Conservation (phyloP, 2,888 invertebrate species). For the Frankliniella intonsa region DNA sequence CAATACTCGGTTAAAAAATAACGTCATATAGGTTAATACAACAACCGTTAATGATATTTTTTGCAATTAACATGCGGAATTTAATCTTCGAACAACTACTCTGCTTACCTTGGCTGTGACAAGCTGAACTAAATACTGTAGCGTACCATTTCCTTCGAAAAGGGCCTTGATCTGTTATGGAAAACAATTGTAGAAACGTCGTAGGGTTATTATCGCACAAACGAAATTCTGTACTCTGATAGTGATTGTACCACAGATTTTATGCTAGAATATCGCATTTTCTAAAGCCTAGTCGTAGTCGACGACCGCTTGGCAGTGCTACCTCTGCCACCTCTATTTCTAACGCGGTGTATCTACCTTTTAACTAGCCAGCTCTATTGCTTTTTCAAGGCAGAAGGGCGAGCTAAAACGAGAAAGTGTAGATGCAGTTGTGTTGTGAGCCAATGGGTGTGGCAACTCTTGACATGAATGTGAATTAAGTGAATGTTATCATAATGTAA, state of each 20-base stretch:
- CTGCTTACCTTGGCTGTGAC: neutral
- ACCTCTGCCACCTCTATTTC: neutral
- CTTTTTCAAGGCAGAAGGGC: neutral
- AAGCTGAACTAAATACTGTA: neutral
- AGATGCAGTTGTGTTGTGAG: too few species aligned
- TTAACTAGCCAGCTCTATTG: neutral
- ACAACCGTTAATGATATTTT: neutral
- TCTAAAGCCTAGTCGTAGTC: neutral
- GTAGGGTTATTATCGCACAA: neutral
- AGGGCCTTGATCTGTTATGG: neutral
- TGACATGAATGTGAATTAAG: too few species aligned
- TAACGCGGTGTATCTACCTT: neutral
- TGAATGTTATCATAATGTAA: neutral
- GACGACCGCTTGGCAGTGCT: neutral
- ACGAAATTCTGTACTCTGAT: neutral
- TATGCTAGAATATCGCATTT: neutral
- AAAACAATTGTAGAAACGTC: neutral
- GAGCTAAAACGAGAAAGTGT: too few species aligned
- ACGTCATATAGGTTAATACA: neutral
- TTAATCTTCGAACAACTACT: neutral
- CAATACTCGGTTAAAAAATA: too few species aligned
- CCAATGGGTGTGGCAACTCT: too few species aligned
- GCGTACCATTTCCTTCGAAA: neutral
- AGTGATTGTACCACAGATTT: neutral
- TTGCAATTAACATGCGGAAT: neutral